A percentile compares a stretch with the other conserved stretches of the same genome.
phyloP scores from a whole-genome alignment of 2,113 vertebrate genomes.

The Apodemus sylvaticus region DNA sequence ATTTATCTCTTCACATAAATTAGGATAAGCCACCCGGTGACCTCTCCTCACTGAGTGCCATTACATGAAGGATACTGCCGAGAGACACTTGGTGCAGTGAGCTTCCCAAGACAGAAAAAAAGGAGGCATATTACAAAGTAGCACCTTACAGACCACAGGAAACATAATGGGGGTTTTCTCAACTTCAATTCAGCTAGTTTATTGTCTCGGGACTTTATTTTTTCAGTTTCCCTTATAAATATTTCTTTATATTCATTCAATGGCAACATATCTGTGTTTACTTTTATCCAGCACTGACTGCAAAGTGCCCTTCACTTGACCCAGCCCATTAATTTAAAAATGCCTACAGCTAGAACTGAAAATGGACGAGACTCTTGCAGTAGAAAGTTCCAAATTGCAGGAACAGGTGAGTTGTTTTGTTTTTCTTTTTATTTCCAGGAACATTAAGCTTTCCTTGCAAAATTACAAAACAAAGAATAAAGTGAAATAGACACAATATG shows the following conservation, averaged over 20 bases:
- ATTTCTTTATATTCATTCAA: conserved; percentile 53
- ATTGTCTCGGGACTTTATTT: conserved; percentile 22
- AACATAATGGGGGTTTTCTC: neutral
- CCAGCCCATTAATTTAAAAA: conserved; percentile 70
- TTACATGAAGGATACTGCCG: too few species aligned
- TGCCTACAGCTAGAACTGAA: conserved; percentile 60
- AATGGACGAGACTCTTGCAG: conserved; percentile 4
- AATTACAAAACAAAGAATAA: neutral
- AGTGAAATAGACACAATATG: neutral
- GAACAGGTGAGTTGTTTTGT: neutral
- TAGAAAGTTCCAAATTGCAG: neutral
- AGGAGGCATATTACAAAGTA: neutral
- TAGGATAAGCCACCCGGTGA: neutral
- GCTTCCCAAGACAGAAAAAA: neutral
- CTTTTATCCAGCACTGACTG: conserved; percentile 52
- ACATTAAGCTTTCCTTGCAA: conserved; percentile 4
- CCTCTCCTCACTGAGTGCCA: neutral
- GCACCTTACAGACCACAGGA: neutral
- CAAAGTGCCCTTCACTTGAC: conserved; percentile 54
- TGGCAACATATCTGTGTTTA: conserved; percentile 55
- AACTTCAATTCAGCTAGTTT: conserved; percentile 48
- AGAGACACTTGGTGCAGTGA: neutral
- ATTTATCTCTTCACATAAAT: conserved; percentile 48
- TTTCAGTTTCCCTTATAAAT: conserved; percentile 20
- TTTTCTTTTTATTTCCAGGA: neutral